Evolutionary conservation across 2,113 vertebrate species (phyloP), one percentile per base, ranked within the genome.

Genomic region (Herpetotheres cachinnans): DNA sequence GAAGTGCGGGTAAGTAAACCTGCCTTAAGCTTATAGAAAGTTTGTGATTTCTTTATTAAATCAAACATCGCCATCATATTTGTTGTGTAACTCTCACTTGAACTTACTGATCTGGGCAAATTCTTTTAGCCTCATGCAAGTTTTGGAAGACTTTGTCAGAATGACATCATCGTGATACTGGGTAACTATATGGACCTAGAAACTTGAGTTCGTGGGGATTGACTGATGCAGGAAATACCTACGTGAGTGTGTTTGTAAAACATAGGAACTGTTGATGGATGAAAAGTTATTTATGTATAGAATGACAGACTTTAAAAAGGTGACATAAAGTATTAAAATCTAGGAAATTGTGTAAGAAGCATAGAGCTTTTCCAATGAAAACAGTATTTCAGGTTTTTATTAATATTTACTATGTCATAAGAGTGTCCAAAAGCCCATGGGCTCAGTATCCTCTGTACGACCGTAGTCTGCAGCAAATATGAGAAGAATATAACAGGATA

Each of bases 1-100:
- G 99, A 96, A 99, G 98, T 92, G 98, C 99, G 52, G 99, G 99
- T 99, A 97, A 98, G 98, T 95, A 54, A 83, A 77, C n/a, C 58
- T 34, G 46, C 27, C 84, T 59, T 47, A 30, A 86, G 14, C 21
- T 83, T 84, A 26, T 79, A 40, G 49, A 50, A 90, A 80, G 10
- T 36, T 32, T 62, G 29, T 11, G 9, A 54, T 74, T 96, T 86
- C 34, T 62, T 80, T 42, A 13, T 83, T 54, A 67, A 74, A 86
- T 67, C 34, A 69, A 79, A 70, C 36, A 14, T 84, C 16, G 18
- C 26, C 15, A 1, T 47, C 6, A 1, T 26, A 19, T 76, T 90
- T 86, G 32, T 54, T 82, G 42, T 38, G 21, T 49, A 73, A 24
- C 30, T 52, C 81, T 24, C 22, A 25, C 22, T 61, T 78, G 25